Conservation (phyloP, 2,797 vertebrate species). For the Tragelaphus eurycerus region DNA sequence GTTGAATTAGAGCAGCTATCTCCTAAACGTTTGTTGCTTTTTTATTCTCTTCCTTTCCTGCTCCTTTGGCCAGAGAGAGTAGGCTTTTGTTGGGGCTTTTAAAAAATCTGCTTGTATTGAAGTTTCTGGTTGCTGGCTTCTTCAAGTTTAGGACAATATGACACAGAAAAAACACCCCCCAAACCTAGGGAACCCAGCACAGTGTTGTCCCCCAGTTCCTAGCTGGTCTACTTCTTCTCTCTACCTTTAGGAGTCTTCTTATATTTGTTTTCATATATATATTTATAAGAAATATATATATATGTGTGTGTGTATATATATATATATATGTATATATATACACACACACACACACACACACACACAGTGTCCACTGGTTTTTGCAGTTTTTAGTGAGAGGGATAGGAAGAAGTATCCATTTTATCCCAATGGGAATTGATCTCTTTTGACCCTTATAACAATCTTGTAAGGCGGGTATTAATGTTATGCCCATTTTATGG, state of each 20-base stretch:
- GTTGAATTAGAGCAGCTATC: background rate
- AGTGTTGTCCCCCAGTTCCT: background rate
- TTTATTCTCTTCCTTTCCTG: background rate
- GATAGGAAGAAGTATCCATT: background rate
- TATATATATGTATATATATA: no score
- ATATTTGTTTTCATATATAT: background rate
- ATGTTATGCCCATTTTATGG: background rate
- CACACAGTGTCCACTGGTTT: background rate
- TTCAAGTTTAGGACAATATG: background rate
- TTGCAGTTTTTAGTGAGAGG: background rate
- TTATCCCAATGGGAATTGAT: background rate
- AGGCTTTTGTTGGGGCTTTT: background rate
- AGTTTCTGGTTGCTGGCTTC: background rate
- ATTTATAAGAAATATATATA: no score
- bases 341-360: no score
- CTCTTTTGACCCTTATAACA: background rate
- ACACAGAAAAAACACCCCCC: background rate
- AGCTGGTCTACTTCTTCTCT: background rate
- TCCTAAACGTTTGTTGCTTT: background rate
- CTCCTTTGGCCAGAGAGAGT: background rate
- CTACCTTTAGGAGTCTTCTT: background rate
- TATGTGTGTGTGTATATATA: no score
- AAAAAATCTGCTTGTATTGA: background rate
- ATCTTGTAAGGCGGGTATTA: background rate
- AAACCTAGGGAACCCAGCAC: background rate